Percentiles rank a stretch among this genome's conserved stretches.
These are phyloP conservation scores for Takifugu bimaculatus DNA, from an alignment of 2,113 vertebrate species.

Conservation along the genomic window DNA sequence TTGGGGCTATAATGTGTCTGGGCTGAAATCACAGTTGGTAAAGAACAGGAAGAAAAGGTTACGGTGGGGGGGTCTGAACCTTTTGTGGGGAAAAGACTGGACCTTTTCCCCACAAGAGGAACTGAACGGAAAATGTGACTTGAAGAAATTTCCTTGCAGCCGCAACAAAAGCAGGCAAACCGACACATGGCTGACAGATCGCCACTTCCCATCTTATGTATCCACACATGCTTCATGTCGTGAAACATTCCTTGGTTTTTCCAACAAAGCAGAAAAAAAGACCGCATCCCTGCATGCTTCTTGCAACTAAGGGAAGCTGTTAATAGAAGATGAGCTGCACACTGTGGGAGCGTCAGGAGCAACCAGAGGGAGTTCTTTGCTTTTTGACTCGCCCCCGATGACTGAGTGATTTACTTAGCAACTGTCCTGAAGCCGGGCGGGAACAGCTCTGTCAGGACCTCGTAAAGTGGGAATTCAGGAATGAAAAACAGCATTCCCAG, in stretches of 20 bases:
- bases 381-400: conserved; percentile 56
- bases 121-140: conserved; percentile 28
- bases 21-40: conserved; percentile 40
- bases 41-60: conserved; percentile 34
- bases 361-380: conserved; percentile 64
- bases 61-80: conserved; percentile 12
- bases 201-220: conserved; percentile 23
- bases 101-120: conserved; percentile 18
- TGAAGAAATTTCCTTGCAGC: conserved; percentile 36
- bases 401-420: conserved; percentile 75
- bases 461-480: conserved; percentile 44
- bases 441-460: conserved; percentile 59
- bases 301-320: conserved; percentile 7
- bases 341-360: conserved; percentile 25
- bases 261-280: not conserved
- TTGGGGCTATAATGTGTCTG: conserved; percentile 53
- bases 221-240: conserved; percentile 19
- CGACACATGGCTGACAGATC: conserved; percentile 67
- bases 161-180: conserved; percentile 36
- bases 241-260: conserved; percentile 10
- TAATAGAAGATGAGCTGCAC: conserved; percentile 17
- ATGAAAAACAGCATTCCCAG: conserved; percentile 40
- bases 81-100: conserved; percentile 12
- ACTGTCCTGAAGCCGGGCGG: conserved; percentile 67
- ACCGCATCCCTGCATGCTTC: not conserved